Evolutionary conservation across 2,888 invertebrate species (phyloP).

Genomic region (Caradrina clavipalpis): DNA sequence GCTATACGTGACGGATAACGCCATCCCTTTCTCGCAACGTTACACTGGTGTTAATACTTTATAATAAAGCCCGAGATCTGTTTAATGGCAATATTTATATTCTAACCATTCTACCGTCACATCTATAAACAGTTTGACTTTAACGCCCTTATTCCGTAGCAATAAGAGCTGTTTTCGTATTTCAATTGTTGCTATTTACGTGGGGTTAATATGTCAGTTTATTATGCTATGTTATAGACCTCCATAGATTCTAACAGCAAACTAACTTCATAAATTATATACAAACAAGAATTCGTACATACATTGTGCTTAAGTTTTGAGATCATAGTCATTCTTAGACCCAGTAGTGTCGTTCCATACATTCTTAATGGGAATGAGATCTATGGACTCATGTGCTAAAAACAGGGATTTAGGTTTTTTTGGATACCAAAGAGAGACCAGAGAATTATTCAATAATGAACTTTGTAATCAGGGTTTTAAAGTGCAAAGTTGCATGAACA

Average conservation of each 20-base stretch:
- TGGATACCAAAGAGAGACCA: neutral
- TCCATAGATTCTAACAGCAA: constrained; percentile 20
- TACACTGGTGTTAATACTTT: too few species aligned
- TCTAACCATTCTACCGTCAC: neutral
- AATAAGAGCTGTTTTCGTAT: neutral
- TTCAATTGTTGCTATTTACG: neutral
- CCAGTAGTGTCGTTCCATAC: constrained; percentile 51
- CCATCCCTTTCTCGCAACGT: too few species aligned
- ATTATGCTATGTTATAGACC: constrained; percentile 6
- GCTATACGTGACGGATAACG: too few species aligned
- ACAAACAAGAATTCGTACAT: constrained; percentile 47
- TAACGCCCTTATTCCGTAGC: neutral
- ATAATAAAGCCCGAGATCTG: too few species aligned
- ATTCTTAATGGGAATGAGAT: constrained; percentile 53
- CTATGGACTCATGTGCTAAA: constrained; percentile 24
- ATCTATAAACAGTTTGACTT: neutral
- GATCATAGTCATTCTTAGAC: constrained; percentile 53
- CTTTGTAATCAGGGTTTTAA: neutral
- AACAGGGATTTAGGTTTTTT: neutral
- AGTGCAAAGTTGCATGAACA: neutral
- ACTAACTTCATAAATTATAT: constrained; percentile 39
- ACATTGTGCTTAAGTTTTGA: constrained; percentile 50
- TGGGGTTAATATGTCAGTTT: neutral
- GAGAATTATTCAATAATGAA: neutral
- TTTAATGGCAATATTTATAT: constrained; percentile 1